Base-by-base conservation (phyloP, 2,797 vertebrate species). In the Peromyscus aztecus region DNA sequence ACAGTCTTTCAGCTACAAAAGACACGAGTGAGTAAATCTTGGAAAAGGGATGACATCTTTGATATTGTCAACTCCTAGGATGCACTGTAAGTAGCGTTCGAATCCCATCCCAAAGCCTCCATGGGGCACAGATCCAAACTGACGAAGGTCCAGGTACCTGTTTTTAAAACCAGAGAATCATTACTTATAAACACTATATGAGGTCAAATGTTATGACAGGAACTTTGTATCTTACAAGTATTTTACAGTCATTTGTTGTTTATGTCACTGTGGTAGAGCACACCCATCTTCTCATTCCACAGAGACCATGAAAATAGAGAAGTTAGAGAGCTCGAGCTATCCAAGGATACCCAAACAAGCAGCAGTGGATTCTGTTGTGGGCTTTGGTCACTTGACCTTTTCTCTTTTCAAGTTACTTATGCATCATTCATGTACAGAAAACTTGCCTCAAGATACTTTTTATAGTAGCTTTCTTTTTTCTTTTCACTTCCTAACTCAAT, bases 51-150 rank as follows among this genome's bases (percentile, higher is more conserved):
- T 99, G 49, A 99, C 99, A 96, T 99, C 99, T 98, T 99, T 99
- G 98, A 99, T 99, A 97, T 99, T 99, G 95, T 99, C 99, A 31
- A 99, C 98, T 97, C 99, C 99, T 81, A 99, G 98, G 98, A 99
- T 97, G 98, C 99, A 99, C 46, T 99, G 99, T 96, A 99, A 98
- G 98, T 99, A 99, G 95, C 99, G 99, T 97, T 99, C 99, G 98
- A 99, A 99, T 75, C 99, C 99, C 99, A 99, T 99, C 87, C 99
- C 99, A 75, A 99, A 99, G 90, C 99, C 99, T 87, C 99, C 99
- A 0, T 99, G 99, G 90, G 99, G 99, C 95, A 99, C 99, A 0
- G 99, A 99, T 94, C 99, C 99, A 82, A 99, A 99, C 73, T 98
- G 99, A 93, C 99, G 99, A 97, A 99, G 98, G 98, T 99, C 99